Conservation (phyloP, 2,797 vertebrate genomes). For the Siniperca undulata region DNA sequence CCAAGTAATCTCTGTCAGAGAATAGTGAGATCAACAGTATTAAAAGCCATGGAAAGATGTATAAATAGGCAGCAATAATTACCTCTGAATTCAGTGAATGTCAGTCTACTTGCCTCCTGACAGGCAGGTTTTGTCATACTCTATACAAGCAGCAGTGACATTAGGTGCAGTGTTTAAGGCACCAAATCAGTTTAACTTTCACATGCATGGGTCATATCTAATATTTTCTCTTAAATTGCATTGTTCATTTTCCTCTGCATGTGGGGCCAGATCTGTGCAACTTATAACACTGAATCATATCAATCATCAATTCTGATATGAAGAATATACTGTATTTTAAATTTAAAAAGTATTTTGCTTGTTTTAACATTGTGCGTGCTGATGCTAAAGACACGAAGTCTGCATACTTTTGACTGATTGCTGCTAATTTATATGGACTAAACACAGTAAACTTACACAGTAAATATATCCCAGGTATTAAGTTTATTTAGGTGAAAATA, state of each 20-base stretch:
- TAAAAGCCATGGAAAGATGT: constrained; percentile 52
- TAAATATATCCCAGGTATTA: not conserved
- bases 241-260: not conserved
- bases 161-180: not conserved
- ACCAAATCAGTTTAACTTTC: constrained; percentile 20
- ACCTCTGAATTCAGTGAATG: constrained; percentile 39
- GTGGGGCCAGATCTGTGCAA: not conserved
- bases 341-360: not conserved
- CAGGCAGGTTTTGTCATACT: constrained; percentile 14
- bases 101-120: constrained; percentile 37
- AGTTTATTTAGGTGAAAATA: not conserved
- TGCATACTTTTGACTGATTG: not conserved
- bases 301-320: no score
- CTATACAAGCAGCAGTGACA: constrained; percentile 4
- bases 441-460: not conserved
- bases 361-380: not conserved
- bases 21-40: constrained; percentile 57
- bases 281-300: not conserved
- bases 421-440: not conserved
- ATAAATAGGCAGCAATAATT: constrained; percentile 67
- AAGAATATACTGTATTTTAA: not conserved
- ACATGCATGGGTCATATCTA: not conserved
- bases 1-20: constrained; percentile 56
- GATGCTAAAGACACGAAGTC: not conserved
- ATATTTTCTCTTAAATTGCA: not conserved